Evolutionary conservation across 1,140 invertebrate species (phyloP), one percentile per base, ranked within the genome.

Genomic region (Hydropsyche tenuis): DNA sequence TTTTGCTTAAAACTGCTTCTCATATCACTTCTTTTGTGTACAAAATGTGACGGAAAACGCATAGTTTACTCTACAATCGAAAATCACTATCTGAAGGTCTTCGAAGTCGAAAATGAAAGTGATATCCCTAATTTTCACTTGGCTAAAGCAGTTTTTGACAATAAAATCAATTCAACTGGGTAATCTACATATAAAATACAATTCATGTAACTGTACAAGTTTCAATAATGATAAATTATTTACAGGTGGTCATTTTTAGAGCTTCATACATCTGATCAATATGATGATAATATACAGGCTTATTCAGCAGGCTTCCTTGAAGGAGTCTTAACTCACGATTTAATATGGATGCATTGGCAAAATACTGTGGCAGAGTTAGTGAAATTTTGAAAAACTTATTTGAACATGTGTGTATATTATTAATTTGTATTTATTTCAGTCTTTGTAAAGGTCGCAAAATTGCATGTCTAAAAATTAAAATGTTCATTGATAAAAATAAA

Each of bases 221-320:
- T n/a, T n/a, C n/a, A n/a, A n/a, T 16, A 72, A 71, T 60, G 4
- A 16, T 30, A 5, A 37, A 42, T 53, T 56, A 37, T 30, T 37
- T 60, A 56, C 30, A 90, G 89, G 27, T 90, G 89, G 88, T 86
- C 86, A 3, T 88, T 85, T 77, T 76, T 90, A 1, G 87, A 89
- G 75, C 75, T 90, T 0, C 82, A 86, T 68, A 86, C 88, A 3
- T 83, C 85, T 74, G 71, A 75, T 9, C 75, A 82, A 22, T 81
- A 76, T 56, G 78, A 79, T 25, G 86, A 89, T 82, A 83, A 86
- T 71, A 79, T 85, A 43, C 90, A 92, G 81, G 89, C 89, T 0
- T 91, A 89, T 79, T 87, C 87, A 16, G 91, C 90, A 4, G 91
- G 91, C 5, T 85, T 88, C 68, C 81, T 89, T 2, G 91, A 92